These are phyloP conservation scores for Aporophyla nigra DNA, from an alignment of 2,888 invertebrate species.

Conservation along the genomic window DNA sequence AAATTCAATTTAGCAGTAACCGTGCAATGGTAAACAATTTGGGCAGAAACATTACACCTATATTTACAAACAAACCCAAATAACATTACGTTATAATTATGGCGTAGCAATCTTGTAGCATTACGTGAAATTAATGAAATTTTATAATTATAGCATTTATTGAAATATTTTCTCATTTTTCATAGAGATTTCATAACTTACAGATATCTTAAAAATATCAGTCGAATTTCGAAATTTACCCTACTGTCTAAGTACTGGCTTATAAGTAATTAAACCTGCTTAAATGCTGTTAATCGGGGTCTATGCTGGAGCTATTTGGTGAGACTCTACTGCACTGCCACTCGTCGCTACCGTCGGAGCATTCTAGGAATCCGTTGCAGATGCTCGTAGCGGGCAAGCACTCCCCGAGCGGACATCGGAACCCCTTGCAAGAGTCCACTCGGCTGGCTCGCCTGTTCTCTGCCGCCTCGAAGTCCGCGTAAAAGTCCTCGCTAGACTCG, in stretches of 20 bases:
- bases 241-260: constrained; percentile 84
- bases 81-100: constrained; percentile 75
- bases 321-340: constrained; percentile 88
- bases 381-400: constrained; percentile 93
- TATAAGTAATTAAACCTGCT: constrained; percentile 71
- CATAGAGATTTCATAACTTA: constrained; percentile 69
- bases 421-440: constrained; percentile 91
- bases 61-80: constrained; percentile 84
- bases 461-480: constrained; percentile 84
- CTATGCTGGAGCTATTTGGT: constrained; percentile 77
- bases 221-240: constrained; percentile 84
- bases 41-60: constrained; percentile 77
- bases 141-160: constrained; percentile 59
- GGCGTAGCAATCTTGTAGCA: constrained; percentile 67
- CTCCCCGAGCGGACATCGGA: constrained; percentile 94
- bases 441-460: constrained; percentile 81
- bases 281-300: constrained; percentile 78
- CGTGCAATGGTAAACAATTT: constrained; percentile 76
- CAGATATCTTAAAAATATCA: constrained; percentile 88
- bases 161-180: constrained; percentile 58
- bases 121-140: constrained; percentile 53
- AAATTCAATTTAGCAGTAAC: constrained; percentile 74
- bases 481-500: constrained; percentile 80
- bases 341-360: constrained; percentile 94
- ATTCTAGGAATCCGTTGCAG: constrained; percentile 95